A percentile compares a stretch with the other conserved stretches of the same genome.
Evolutionary conservation across 30 jellyfish, hydroid and myxozoan genomes (phyloP).

Genomic region (Turritopsis rubra): DNA sequence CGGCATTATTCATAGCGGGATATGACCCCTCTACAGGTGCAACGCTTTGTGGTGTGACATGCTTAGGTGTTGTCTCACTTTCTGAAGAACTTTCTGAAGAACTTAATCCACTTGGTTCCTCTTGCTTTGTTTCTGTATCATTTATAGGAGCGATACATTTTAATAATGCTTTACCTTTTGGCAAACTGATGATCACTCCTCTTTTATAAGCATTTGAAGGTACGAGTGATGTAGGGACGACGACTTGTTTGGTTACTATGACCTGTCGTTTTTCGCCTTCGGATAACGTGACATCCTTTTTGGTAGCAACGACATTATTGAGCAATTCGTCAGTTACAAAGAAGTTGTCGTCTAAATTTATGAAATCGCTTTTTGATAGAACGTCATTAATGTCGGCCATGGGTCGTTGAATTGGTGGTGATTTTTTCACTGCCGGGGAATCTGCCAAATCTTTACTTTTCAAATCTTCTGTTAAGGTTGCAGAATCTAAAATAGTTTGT

Average conservation of each 20-base stretch:
- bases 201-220: constrained; percentile 84
- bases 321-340: not conserved
- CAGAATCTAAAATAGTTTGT: not conserved
- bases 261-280: constrained; percentile 19
- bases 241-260: constrained; percentile 43
- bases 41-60: not conserved
- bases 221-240: constrained; percentile 59
- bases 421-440: constrained; percentile 7
- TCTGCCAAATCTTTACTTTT: not conserved
- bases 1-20: not conserved
- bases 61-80: constrained; percentile 14
- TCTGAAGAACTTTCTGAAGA: not conserved
- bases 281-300: constrained; percentile 17
- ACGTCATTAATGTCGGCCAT: constrained; percentile 16
- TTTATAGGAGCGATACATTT: constrained; percentile 74
- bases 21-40: not conserved
- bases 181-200: constrained; percentile 91
- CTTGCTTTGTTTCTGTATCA: constrained; percentile 6
- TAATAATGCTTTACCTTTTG: constrained; percentile 90
- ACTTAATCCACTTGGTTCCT: not conserved
- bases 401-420: not conserved
- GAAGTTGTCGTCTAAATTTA: constrained; percentile 3
- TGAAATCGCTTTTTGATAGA: constrained; percentile 4
- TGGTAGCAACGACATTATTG: constrained; percentile 13
- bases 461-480: not conserved